Evolutionary conservation across 2,888 invertebrate genomes (phyloP).

Genomic region (Carabus problematicus): DNA sequence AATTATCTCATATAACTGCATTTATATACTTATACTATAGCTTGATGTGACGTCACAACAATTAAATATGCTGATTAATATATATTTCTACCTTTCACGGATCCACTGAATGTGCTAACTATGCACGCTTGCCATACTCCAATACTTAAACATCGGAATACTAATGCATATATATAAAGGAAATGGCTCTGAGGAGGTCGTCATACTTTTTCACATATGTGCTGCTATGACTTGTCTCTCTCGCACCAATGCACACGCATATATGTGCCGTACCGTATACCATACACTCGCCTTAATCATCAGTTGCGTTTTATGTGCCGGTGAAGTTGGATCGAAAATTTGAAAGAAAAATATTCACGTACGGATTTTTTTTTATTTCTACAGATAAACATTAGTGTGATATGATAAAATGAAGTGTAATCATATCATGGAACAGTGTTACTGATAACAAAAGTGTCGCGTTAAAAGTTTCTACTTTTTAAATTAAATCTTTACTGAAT

Average conservation of each 20-base stretch:
- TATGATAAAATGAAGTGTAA: too few species aligned
- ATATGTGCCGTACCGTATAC: conserved; percentile 15
- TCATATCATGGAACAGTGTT: too few species aligned
- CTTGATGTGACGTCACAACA: conserved; percentile 7
- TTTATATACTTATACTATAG: too few species aligned
- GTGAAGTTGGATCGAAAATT: conserved; percentile 4
- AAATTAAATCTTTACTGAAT: too few species aligned
- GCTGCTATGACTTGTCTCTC: conserved; percentile 18
- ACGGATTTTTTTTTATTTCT: background rate
- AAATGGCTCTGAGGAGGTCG: conserved; percentile 37
- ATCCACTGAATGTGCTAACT: conserved; percentile 5
- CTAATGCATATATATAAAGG: conserved; percentile 13
- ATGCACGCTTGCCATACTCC: conserved; percentile 8
- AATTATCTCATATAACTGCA: too few species aligned
- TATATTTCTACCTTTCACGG: conserved; percentile 23
- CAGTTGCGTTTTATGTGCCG: conserved; percentile 32
- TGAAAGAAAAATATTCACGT: background rate
- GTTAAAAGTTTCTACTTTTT: too few species aligned
- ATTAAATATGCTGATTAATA: conserved; percentile 27
- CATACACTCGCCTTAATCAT: conserved; percentile 19
- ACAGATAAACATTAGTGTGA: background rate
- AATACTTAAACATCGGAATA: conserved; percentile 16
- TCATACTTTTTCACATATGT: conserved; percentile 25
- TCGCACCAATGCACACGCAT: conserved; percentile 21
- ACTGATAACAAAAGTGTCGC: too few species aligned